Evolutionary conservation across 2,888 invertebrate genomes (phyloP), one percentile per base, ranked within the genome.

Genomic region (Ceramica pisi): DNA sequence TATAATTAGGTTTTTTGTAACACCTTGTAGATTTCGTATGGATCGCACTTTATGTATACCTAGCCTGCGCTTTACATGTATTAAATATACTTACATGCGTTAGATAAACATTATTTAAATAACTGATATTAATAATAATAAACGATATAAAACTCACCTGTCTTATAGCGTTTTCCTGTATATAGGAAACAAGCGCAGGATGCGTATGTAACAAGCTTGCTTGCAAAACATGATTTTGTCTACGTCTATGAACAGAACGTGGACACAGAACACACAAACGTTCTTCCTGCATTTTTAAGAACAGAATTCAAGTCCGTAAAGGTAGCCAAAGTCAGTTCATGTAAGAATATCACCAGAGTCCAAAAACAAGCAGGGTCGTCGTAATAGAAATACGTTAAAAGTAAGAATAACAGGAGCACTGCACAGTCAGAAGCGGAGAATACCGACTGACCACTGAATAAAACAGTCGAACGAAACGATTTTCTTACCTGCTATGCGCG

Each of bases 101-200:
- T 38, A 38, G 38, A 38, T 38, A 38, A 38, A 38, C 63, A 63
- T 63, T 63, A 63, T 63, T 63, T 63, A 53, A 63, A 63, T 63
- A 63, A 63, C 63, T 63, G 63, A 63, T 63, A 63, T 63, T 63
- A 63, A 51, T 63, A 63, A 63, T 63, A 63, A 63, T 63, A 63
- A 63, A 63, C 51, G 4, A 51, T 63, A 51, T 63, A 63, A 63
- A 51, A 63, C 63, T 63, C 63, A 63, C 51, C 51, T 51, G 63
- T 51, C 51, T 63, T 63, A 63, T 63, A 63, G 63, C 63, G 63
- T 63, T 63, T 63, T 53, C 63, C 51, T 63, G 63, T 53, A 63
- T 63, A 63, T 53, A 53, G 51, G 63, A 63, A 63, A 63, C 63
- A 63, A 41, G 51, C 63, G 63, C 51, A 63, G 63, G 63, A 53